Base-by-base conservation (phyloP, 1,140 invertebrate species). In the Pseudomyrmex cubaensis region DNA sequence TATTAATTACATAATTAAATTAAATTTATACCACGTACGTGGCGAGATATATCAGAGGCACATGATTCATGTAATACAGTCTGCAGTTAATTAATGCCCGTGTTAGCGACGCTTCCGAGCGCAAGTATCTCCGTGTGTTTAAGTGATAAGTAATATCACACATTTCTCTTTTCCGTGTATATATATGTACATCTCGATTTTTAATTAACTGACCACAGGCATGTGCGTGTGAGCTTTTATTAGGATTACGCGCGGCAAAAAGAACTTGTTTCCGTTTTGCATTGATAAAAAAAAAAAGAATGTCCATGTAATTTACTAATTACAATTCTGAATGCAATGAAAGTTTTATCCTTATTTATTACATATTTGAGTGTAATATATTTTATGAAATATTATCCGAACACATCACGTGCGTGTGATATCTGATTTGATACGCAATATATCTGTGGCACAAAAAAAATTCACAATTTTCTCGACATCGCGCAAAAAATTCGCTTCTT, bases 1-100 rank as follows among this genome's bases (percentile, higher is more conserved):
- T 82, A 82, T 82, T 82, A 82, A 82, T 82, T 75, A 82, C 48
- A 56, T 82, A 82, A 82, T 82, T 75, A 64, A 74, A 74, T 82
- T 74, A 54, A 82, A 82, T 82, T 75, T 75, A 63, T 75, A 82
- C 62, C 54, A 44, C 54, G 15, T 72, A 59, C 66, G 12, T 50
- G 25, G 66, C 54, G 66, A 72, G 66, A 80, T 72, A 35, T 35
- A 80, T 54, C 56, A 50, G 76, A 72, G 52, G 48, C 50, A 80
- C 20, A 50, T 80, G 76, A 80, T 80, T 67, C 56, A 61, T 72
- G 66, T 80, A 80, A 80, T 80, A 70, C 54, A 66, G 70, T 80
- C 46, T 72, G 20, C 25, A 80, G 76, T 59, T 72, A 80, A 80
- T 80, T 80, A 80, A 80, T 80, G 66, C 66, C 44, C 44, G 22